A percentile compares a stretch with the other conserved stretches of the same genome.
Evolutionary conservation across 2,888 invertebrate species (phyloP).

Genomic region (Lingula anatina): DNA sequence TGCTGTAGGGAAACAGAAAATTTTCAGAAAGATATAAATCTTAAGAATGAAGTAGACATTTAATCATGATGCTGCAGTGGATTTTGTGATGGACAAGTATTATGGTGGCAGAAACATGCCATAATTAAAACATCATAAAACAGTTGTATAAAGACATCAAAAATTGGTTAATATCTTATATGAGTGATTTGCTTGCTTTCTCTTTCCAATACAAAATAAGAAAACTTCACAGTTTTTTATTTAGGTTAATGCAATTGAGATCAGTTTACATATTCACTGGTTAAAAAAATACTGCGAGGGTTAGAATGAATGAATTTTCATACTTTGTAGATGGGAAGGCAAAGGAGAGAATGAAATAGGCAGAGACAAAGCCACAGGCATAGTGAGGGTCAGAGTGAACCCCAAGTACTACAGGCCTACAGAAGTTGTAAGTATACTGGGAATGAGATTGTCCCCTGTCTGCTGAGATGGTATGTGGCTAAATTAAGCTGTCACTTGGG

Average conservation of each 20-base stretch:
- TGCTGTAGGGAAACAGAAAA: not conserved
- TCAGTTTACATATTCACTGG: too few relatives aligned
- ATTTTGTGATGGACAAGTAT: too few relatives aligned
- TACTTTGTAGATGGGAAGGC: slow-evolving; percentile 72
- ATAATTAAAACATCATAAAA: not conserved
- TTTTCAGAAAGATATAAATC: too few relatives aligned
- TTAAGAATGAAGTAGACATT: too few relatives aligned
- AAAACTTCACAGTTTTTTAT: not conserved
- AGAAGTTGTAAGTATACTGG: slow-evolving; percentile 75
- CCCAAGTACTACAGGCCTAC: slow-evolving; percentile 94
- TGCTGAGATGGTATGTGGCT: too few relatives aligned
- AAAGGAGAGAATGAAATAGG: slow-evolving; percentile 77
- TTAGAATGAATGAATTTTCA: too few relatives aligned
- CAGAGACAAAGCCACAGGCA: slow-evolving; percentile 66
- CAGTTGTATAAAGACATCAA: not conserved
- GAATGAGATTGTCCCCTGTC: too few relatives aligned
- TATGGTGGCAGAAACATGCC: too few relatives aligned
- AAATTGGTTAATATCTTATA: not conserved
- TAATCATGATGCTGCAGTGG: too few relatives aligned
- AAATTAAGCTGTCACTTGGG: too few relatives aligned
- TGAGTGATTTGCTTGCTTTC: too few relatives aligned
- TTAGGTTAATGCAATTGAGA: not conserved
- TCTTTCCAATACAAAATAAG: not conserved
- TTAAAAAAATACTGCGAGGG: too few relatives aligned
- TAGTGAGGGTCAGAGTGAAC: slow-evolving; percentile 81